These are phyloP conservation scores for Mionectes olivaceus DNA, from an alignment of 2,797 vertebrate genomes.

Conservation along the genomic window DNA sequence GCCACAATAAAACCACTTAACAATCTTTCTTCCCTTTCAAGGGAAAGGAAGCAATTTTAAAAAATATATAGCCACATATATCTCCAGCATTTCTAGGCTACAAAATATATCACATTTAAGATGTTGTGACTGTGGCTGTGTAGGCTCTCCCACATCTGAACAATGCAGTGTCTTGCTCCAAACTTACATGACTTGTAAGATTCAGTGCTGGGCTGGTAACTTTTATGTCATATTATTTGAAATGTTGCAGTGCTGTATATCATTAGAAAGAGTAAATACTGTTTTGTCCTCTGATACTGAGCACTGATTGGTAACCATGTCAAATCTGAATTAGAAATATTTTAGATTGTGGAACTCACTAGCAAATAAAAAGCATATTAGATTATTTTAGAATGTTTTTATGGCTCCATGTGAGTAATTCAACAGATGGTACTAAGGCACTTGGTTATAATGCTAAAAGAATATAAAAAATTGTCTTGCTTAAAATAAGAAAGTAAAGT, in stretches of 20 bases:
- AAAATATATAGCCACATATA: slow-evolving; percentile 3
- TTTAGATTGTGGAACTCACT: neutral
- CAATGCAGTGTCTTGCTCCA: neutral
- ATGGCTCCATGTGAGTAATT: slow-evolving; percentile 34
- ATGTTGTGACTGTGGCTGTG: neutral
- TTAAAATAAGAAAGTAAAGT: slow-evolving; percentile 32
- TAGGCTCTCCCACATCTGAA: neutral
- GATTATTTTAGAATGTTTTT: slow-evolving; percentile 42
- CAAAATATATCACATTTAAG: slow-evolving; percentile 6
- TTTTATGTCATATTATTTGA: neutral
- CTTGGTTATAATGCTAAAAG: neutral
- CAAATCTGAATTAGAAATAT: slow-evolving; percentile 4
- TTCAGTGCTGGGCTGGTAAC: neutral
- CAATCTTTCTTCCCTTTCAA: slow-evolving; percentile 43
- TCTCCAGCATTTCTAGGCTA: neutral
- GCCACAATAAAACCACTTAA: slow-evolving; percentile 21
- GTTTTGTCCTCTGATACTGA: neutral
- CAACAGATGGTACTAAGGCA: slow-evolving; percentile 48
- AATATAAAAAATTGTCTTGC: slow-evolving; percentile 14
- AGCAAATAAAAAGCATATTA: slow-evolving; percentile 24
- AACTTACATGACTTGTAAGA: neutral
- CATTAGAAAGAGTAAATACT: neutral
- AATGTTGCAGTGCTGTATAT: neutral
- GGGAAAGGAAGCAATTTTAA: neutral
- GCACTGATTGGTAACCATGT: neutral